phyloP scores from a whole-genome alignment of 2,113 vertebrate species.

The Acinonyx jubatus region DNA sequence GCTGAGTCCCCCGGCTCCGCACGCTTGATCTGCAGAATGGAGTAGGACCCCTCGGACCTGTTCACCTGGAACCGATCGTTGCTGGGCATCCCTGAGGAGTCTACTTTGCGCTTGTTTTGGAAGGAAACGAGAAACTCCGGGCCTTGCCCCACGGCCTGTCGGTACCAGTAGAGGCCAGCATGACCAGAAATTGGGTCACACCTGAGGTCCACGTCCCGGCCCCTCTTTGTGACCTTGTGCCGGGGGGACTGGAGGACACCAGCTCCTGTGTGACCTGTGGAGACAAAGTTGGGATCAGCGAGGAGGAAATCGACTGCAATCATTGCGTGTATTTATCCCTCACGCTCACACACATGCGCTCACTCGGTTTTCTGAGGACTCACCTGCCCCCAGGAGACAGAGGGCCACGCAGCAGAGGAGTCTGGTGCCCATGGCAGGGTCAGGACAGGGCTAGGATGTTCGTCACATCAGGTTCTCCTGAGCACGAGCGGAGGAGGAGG shows the following conservation, averaged over 20 bases:
- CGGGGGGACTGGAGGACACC: neutral
- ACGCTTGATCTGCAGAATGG: neutral
- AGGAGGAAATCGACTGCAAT: neutral
- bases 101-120: fast-evolving
- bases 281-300: neutral
- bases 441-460: too few relatives aligned
- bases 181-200: slow-evolving; percentile 50
- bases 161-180: neutral
- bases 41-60: fast-evolving
- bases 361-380: neutral
- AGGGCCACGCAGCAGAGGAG: neutral
- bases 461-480: neutral
- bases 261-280: neutral
- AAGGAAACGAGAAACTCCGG: neutral
- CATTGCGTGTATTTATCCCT: fast-evolving
- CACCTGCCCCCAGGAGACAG: neutral
- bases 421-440: neutral
- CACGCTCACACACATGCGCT: neutral
- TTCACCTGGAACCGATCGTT: neutral
- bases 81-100: neutral
- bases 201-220: neutral
- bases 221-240: neutral
- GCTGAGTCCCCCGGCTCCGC: neutral
- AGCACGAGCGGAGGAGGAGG: neutral
- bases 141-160: neutral